Percentiles rank a stretch among this genome's conserved stretches.
phyloP scores from a whole-genome alignment of 2,113 vertebrate species.

The Dryoscopus gambensis region DNA sequence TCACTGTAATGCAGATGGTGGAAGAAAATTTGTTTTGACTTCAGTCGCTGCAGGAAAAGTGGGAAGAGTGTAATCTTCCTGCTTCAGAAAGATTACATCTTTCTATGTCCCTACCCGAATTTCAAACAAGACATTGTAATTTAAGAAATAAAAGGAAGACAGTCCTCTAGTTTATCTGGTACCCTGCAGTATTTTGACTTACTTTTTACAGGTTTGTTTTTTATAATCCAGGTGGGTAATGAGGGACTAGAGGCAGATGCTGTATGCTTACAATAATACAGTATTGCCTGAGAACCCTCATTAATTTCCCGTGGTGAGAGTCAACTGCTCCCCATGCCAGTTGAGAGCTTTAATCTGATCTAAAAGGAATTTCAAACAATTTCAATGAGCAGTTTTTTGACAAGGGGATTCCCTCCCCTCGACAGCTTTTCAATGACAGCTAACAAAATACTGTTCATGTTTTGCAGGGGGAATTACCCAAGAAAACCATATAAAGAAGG shows the following conservation, averaged over 20 bases:
- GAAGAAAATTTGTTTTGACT: neutral
- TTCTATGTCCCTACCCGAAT: neutral
- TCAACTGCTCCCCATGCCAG: neutral
- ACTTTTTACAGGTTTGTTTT: neutral
- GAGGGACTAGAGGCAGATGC: neutral
- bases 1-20: neutral
- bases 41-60: neutral
- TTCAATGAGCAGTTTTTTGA: neutral
- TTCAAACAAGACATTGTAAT: neutral
- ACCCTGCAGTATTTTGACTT: neutral
- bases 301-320: neutral
- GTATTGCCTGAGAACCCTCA: neutral
- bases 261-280: neutral
- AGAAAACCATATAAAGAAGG: conserved; percentile 62
- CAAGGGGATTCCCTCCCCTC: neutral
- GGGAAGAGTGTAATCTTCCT: neutral
- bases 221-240: neutral
- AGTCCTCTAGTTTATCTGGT: neutral
- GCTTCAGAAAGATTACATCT: neutral
- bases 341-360: neutral
- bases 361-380: neutral
- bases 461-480: conserved; percentile 71
- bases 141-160: neutral
- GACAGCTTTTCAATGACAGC: neutral
- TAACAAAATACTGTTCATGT: neutral